These are phyloP conservation scores for Noturus placidus DNA, from an alignment of 2,113 vertebrate genomes.

Conservation along the genomic window DNA sequence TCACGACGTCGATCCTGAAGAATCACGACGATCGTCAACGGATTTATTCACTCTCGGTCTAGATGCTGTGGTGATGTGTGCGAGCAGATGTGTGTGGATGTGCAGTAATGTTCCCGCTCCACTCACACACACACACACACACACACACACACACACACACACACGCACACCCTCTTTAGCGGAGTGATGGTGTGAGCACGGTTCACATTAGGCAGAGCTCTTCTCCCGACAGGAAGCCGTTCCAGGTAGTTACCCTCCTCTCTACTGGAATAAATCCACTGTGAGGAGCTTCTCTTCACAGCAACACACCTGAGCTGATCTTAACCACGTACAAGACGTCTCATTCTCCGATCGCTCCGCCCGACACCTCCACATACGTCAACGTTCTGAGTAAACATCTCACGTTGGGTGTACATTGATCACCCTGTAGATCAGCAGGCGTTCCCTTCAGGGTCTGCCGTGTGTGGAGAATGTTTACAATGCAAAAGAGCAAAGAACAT, in stretches of 20 bases:
- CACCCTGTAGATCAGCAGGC: background rate
- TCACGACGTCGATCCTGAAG: background rate
- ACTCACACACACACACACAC: background rate
- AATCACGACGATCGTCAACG: too few species aligned
- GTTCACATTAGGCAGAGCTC: constrained; percentile 37
- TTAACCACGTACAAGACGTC: constrained; percentile 30
- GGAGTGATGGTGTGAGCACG: constrained; percentile 29
- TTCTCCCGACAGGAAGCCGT: constrained; percentile 51
- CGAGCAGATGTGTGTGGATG: background rate
- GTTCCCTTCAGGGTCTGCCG: background rate
- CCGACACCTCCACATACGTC: constrained; percentile 2
- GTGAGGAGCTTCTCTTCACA: constrained; percentile 35
- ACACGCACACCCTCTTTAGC: constrained; percentile 1
- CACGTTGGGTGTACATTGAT: background rate
- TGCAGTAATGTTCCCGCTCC: background rate
- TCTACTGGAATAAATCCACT: constrained; percentile 52
- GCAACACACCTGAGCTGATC: constrained; percentile 34
- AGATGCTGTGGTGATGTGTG: background rate
- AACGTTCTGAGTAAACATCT: background rate
- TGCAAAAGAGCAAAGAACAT: background rate
- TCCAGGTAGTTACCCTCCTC: constrained; percentile 57
- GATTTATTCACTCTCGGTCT: background rate
- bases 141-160: constrained; percentile 1
- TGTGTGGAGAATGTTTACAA: background rate
- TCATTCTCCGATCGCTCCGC: constrained; percentile 26